These are phyloP conservation scores for Caerostris extrusa DNA, from an alignment of 1,140 invertebrate species.

Conservation along the genomic window DNA sequence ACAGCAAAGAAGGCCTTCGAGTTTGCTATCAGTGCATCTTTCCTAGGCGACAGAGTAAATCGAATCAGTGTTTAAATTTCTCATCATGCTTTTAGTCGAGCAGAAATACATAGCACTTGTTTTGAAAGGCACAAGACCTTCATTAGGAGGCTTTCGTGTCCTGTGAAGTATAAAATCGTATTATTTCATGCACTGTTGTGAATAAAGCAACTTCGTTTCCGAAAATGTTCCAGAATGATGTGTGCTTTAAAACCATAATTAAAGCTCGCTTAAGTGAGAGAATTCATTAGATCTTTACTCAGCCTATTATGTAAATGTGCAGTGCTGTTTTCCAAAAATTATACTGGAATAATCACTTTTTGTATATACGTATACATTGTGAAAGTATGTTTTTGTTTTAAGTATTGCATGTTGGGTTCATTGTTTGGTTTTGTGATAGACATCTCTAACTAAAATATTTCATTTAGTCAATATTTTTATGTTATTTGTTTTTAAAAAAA, in stretches of 20 bases:
- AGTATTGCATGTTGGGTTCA: background rate
- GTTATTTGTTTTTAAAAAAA: no score
- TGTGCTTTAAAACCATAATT: constrained; percentile 53
- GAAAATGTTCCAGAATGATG: background rate
- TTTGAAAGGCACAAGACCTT: background rate
- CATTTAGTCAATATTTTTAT: no score
- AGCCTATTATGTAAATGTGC: background rate
- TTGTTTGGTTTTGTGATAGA: background rate
- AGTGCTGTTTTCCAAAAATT: background rate
- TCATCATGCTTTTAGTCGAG: background rate
- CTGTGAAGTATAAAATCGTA: constrained; percentile 20
- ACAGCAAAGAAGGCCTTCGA: background rate
- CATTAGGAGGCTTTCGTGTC: constrained; percentile 28
- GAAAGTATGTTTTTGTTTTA: background rate
- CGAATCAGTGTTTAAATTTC: constrained; percentile 28
- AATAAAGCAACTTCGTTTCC: background rate
- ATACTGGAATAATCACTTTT: background rate
- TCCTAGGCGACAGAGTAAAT: background rate
- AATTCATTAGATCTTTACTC: constrained; percentile 10
- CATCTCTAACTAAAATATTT: no score
- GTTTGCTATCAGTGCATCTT: background rate
- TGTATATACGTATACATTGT: background rate
- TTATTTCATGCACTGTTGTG: constrained; percentile 32
- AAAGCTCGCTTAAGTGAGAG: constrained; percentile 37
- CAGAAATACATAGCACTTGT: background rate